Evolutionary conservation across 37 sponge, comb jelly and placozoan genomes (phyloP).

Genomic region (Aphrocallistes beatrix): DNA sequence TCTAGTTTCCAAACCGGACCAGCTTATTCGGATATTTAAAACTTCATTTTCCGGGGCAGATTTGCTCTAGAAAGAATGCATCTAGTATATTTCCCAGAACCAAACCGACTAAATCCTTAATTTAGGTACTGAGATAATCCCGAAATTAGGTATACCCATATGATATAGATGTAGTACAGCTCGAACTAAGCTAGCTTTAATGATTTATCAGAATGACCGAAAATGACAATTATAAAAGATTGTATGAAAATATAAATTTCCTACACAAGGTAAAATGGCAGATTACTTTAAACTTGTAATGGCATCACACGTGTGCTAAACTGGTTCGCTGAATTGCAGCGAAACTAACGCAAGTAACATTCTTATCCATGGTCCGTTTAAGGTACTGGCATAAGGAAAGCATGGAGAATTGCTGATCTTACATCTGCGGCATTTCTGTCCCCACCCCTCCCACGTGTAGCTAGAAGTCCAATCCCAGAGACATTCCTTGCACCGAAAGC

Average conservation of each 20-base stretch:
- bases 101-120: no score
- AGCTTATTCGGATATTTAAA: no score
- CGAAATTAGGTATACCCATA: no score
- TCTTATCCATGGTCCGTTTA: conserved; percentile 10
- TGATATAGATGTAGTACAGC: no score
- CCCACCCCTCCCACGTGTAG: conserved; percentile 31
- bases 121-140: no score
- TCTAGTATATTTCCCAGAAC: no score
- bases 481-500: conserved; percentile 25
- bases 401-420: not conserved
- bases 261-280: not conserved
- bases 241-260: conserved; percentile 10
- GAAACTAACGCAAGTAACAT: not conserved
- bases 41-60: no score
- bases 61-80: no score
- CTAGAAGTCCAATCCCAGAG: conserved; percentile 15
- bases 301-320: not conserved
- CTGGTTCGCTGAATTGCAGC: not conserved
- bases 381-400: not conserved
- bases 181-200: no score
- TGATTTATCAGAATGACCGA: not conserved
- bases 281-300: no score
- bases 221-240: not conserved
- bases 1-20: no score
- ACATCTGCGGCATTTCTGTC: conserved; percentile 23